phyloP scores from a whole-genome alignment of 2,113 vertebrate species.

The Mesocricetus auratus region DNA sequence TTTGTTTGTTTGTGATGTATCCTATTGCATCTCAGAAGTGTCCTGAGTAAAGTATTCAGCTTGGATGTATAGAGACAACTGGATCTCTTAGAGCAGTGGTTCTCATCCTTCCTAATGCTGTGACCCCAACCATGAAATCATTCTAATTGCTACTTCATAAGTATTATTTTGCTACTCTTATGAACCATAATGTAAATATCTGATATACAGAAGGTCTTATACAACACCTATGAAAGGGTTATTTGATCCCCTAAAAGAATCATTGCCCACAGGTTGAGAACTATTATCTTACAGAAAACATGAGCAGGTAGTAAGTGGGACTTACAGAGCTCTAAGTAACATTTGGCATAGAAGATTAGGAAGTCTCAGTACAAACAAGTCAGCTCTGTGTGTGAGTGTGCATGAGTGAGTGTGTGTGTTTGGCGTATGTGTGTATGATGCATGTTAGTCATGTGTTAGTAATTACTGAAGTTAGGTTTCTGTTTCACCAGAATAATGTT shows the following conservation, averaged over 20 bases:
- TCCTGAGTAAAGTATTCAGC: neutral
- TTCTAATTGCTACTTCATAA: neutral
- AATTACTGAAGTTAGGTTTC: neutral
- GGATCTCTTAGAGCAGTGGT: neutral
- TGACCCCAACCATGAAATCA: neutral
- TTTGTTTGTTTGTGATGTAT: neutral
- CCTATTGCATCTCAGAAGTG: neutral
- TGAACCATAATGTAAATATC: neutral
- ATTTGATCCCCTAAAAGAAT: neutral
- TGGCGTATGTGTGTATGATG: neutral
- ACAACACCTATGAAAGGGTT: neutral
- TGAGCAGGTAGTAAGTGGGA: neutral
- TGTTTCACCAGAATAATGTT: neutral
- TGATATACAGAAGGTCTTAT: neutral
- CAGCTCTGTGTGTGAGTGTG: neutral
- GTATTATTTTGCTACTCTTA: neutral
- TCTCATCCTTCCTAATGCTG: neutral
- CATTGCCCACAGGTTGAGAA: neutral
- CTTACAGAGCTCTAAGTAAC: neutral
- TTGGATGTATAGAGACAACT: neutral
- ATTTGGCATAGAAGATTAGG: neutral
- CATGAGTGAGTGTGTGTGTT: neutral
- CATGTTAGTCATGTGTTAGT: neutral
- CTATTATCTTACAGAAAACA: neutral
- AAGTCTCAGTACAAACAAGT: neutral